Evolutionary conservation across 2,888 invertebrate species (phyloP).

Genomic region (Palloptera scutellata): DNA sequence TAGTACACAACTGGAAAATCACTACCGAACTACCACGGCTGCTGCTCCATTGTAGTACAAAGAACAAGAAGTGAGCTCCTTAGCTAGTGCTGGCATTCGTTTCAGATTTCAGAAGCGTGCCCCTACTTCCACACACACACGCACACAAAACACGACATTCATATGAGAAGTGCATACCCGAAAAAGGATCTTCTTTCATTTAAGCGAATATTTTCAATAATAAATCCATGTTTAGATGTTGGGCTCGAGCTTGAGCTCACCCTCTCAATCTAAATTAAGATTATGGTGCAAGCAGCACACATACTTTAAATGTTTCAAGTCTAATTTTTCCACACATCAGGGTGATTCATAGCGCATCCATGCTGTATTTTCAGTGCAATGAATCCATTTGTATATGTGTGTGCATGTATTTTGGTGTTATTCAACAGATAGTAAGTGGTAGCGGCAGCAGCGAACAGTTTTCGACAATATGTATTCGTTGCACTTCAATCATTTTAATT

Average conservation of each 20-base stretch:
- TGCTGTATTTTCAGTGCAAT: not conserved
- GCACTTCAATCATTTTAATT: no score
- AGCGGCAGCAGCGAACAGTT: no score
- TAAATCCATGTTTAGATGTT: no score
- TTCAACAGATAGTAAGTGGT: no score
- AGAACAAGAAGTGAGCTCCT: no score
- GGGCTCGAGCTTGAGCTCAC: not conserved
- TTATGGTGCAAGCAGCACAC: not conserved
- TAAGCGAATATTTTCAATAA: not conserved
- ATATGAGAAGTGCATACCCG: not conserved
- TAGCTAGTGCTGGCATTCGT: not conserved
- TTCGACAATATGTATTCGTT: no score
- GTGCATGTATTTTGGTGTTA: no score
- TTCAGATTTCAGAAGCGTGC: not conserved
- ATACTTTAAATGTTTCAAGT: not conserved
- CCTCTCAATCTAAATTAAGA: not conserved
- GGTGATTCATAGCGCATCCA: not conserved
- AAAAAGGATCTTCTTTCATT: conserved; percentile 11
- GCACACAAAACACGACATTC: not conserved
- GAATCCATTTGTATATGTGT: no score
- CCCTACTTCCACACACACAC: not conserved
- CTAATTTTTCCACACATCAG: conserved; percentile 5
- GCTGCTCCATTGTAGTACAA: not conserved
- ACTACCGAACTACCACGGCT: no score
- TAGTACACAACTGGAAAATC: not conserved